Base-by-base conservation (phyloP, 2,113 vertebrate genomes). In the Psettodes erumei region DNA sequence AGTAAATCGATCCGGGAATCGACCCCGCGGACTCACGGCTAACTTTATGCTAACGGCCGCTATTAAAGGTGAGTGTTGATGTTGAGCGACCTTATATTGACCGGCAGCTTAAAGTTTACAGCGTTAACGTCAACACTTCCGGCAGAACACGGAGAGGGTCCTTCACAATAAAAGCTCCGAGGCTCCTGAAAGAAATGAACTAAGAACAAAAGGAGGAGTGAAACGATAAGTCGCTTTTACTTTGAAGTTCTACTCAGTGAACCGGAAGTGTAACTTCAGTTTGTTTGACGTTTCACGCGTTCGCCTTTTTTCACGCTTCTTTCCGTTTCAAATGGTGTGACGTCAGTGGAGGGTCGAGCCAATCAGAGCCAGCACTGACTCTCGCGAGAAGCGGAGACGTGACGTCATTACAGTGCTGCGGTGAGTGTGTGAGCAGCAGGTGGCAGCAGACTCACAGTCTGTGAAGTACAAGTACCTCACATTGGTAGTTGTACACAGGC, bases 141-240 rank as follows among this genome's bases (percentile, higher is more conserved):
- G 70, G 28, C 40, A 1, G 1, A 0, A 4, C 6, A 16, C 12
- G 2, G 1, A 1, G 0, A 0, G 1, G 2, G 2, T 1, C 1
- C 19, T 75, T 79, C 83, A 84, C 2, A 87, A 21, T 79, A 77
- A 85, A 75, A 67, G 70, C 32, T n/a, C 23, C 8, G 5, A 23
- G 27, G 18, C 1, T 1, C 10, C 21, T 11, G 6, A 18, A 43
- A 8, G 4, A 15, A 27, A 27, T 8, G 0, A 11, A 47, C 30
- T 21, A 33, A 11, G 19, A 38, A 16, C 2, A 10, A 47, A 48
- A 48, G n/a, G 9, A 23, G 10, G 23, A 21, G 5, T 21, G 2
- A 23, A 48, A 23, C 6, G 3, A 35, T 11, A 12, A 18, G 9
- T 28, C 50, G 13, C 33, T 54, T 74, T 74, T 74, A 78, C 12